Base-by-base conservation (phyloP, 2,113 vertebrate species). In the Calidris pygmaea region DNA sequence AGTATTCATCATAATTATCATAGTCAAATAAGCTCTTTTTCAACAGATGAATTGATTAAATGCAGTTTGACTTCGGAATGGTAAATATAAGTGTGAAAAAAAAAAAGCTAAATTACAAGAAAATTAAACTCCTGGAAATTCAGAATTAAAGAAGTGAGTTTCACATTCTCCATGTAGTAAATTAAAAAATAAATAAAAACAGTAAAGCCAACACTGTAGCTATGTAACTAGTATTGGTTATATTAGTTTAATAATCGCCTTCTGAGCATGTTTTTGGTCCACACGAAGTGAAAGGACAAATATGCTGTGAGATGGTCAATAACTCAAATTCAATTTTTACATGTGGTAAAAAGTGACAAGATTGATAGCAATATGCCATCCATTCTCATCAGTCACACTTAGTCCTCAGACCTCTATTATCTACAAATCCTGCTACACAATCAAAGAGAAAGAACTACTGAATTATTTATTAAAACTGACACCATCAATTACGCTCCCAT, bases 391-490 rank as follows among this genome's bases (percentile, higher is more conserved):
- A 92, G 78, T 92, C 79, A 96, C 21, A 94, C 80, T 96, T 89
- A 95, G 71, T 56, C 62, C 73, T 91, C 81, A 91, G 85, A 93
- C 72, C 80, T 85, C 94, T 95, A 59, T 96, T 92, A 94, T 79
- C 85, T 72, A 91, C 90, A 96, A 97, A 94, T 92, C 78, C 76
- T 87, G 32, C 72, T 76, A 77, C 52, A 75, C 48, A 95, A 93
- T 85, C 82, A 84, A 79, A 94, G 63, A 73, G 79, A 67, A 96
- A 95, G 91, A 96, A 93, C 86, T 85, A 78, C 52, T 97, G 82
- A 98, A 96, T 96, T 96, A 96, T 98, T 96, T 94, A 98, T 95
- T 97, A 92, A 74, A 95, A 89, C 53, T 94, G 88, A 96, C 75
- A 96, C 56, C 75, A 92, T 96, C 86, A 95, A 86, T 96, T 93